Percentiles rank a stretch among this genome's conserved stretches.
phyloP scores from a whole-genome alignment of 2,113 vertebrate species.

The Ibidorhyncha struthersii region DNA sequence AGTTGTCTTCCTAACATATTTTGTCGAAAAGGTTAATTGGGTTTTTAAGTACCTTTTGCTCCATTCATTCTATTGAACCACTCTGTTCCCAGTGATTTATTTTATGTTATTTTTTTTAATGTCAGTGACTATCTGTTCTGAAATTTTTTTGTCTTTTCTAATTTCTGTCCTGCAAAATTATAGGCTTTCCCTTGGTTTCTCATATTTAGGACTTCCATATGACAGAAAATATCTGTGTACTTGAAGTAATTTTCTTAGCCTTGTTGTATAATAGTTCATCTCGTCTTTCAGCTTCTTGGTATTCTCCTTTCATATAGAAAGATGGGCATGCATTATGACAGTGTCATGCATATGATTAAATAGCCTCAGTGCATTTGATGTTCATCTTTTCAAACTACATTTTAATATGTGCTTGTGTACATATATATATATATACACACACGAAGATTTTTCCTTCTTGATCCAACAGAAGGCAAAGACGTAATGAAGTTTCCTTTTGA shows the following conservation, averaged over 20 bases:
- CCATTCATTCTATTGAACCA: background rate
- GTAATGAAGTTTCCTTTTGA: background rate
- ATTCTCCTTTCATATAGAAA: background rate
- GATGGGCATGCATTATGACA: background rate
- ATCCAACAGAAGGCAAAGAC: background rate
- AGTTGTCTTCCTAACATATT: background rate
- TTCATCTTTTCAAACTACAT: background rate
- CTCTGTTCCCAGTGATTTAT: background rate
- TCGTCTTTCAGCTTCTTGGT: background rate
- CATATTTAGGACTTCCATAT: background rate
- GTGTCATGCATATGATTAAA: background rate
- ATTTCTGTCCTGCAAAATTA: background rate
- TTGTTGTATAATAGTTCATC: background rate
- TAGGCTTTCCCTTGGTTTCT: background rate
- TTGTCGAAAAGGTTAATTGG: background rate
- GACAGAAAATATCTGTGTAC: background rate
- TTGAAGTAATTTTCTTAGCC: background rate
- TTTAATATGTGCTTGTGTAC: background rate
- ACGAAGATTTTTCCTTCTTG: background rate
- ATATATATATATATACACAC: too few species aligned
- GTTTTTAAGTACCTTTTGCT: background rate
- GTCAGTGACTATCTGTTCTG: background rate
- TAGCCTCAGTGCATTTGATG: background rate
- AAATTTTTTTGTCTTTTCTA: background rate
- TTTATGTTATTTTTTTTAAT: background rate